Conservation (phyloP, 2,888 invertebrate genomes). For the Platycheirus albimanus region DNA sequence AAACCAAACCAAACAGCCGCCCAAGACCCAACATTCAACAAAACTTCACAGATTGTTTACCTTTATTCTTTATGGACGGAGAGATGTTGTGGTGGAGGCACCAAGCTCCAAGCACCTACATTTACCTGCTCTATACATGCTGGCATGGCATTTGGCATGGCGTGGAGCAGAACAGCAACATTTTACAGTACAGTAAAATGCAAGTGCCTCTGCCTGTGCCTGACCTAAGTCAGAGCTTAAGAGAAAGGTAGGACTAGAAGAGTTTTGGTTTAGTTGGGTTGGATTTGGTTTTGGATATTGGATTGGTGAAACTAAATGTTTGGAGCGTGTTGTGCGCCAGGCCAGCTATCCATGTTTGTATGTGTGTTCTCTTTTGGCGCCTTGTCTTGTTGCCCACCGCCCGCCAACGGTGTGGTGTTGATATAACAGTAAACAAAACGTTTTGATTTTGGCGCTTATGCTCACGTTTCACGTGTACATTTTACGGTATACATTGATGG, state of each 20-base stretch:
- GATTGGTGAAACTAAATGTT: slow-evolving; percentile 44
- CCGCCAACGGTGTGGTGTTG: slow-evolving; percentile 52
- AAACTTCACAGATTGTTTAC: slow-evolving; percentile 71
- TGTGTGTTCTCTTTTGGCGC: slow-evolving; percentile 63
- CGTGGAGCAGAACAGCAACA: too few species aligned
- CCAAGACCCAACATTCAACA: slow-evolving; percentile 65
- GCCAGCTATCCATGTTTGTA: neutral
- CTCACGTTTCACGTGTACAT: slow-evolving; percentile 34
- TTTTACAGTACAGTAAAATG: slow-evolving; percentile 2
- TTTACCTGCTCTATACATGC: neutral
- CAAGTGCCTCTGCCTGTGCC: neutral
- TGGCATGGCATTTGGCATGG: too few species aligned
- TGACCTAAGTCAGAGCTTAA: slow-evolving; percentile 32
- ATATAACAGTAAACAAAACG: slow-evolving; percentile 70
- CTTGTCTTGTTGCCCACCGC: slow-evolving; percentile 23
- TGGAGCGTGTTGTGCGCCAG: neutral
- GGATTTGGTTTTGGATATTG: too few species aligned
- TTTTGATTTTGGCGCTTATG: slow-evolving; percentile 35
- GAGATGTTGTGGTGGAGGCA: slow-evolving; percentile 52
- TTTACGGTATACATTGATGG: neutral
- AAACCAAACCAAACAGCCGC: slow-evolving; percentile 62
- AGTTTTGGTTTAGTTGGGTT: too few species aligned
- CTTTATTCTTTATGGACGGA: slow-evolving; percentile 29
- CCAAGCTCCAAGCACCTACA: neutral
- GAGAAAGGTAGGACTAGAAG: slow-evolving; percentile 46